A percentile compares a stretch with the other conserved stretches of the same genome.
Conservation (phyloP, 1,140 invertebrate genomes). For the Drosophila pectinifera region DNA sequence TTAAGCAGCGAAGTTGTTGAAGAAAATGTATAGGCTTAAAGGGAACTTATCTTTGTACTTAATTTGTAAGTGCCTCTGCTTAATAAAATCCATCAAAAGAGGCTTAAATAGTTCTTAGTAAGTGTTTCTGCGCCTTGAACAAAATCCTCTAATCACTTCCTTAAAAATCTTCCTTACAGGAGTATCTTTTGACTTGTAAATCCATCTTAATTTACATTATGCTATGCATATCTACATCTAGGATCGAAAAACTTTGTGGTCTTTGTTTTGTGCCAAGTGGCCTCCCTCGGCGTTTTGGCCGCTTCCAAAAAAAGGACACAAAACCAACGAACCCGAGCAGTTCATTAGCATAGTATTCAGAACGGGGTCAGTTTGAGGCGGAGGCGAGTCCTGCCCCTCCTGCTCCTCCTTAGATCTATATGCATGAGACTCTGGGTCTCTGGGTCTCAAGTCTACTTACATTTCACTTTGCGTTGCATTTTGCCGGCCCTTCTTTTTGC, state of each 20-base stretch:
- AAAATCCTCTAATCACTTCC: background rate
- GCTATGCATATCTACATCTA: slow-evolving; percentile 14
- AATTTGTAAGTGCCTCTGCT: too few relatives aligned
- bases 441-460: slow-evolving; percentile 57
- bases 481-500: slow-evolving; percentile 20
- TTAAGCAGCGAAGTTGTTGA: background rate
- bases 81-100: too few relatives aligned
- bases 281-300: background rate
- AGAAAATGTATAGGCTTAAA: background rate
- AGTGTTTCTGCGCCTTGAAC: too few relatives aligned
- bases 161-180: background rate
- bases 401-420: slow-evolving; percentile 3
- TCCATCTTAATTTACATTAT: slow-evolving; percentile 19
- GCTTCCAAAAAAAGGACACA: slow-evolving; percentile 12
- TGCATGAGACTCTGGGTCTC: slow-evolving; percentile 52
- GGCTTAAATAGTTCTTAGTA: too few relatives aligned
- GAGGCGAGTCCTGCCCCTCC: background rate
- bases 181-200: slow-evolving; percentile 28
- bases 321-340: slow-evolving; percentile 29
- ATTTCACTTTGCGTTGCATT: slow-evolving; percentile 70
- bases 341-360: slow-evolving; percentile 67
- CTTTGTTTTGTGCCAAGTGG: slow-evolving; percentile 7
- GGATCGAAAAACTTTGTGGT: slow-evolving; percentile 14
- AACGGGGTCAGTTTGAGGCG: slow-evolving; percentile 48
- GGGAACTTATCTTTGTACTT: too few relatives aligned